phyloP scores from a whole-genome alignment of 1,140 invertebrate species.

The Brevipalpus yothersi region DNA sequence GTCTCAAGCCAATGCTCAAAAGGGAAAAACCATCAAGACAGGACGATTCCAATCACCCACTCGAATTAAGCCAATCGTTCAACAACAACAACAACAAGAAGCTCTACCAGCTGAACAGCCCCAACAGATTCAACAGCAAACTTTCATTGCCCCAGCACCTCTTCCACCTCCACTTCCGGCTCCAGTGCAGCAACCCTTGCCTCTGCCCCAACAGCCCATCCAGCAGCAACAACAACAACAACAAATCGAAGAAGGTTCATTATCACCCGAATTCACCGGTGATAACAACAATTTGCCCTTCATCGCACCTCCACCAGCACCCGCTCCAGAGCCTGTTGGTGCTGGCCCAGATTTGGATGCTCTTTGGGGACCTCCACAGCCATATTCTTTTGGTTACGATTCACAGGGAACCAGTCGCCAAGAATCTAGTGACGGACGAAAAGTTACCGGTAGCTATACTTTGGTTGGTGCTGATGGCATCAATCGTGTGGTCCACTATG shows the following conservation, averaged over 20 bases:
- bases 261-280: not conserved
- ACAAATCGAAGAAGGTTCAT: not conserved
- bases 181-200: no score
- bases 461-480: constrained; percentile 5
- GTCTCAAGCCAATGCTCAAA: no score
- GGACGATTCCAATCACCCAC: no score
- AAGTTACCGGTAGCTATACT: constrained; percentile 8
- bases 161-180: no score
- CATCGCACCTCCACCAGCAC: not conserved
- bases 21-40: no score
- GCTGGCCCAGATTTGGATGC: not conserved
- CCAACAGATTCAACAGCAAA: no score
- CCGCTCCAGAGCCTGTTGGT: not conserved
- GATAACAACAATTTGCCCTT: not conserved
- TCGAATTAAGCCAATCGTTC: no score
- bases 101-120: no score
- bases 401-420: not conserved
- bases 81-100: no score
- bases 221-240: not conserved
- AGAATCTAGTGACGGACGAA: constrained; percentile 4
- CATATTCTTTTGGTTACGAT: not conserved
- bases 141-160: no score
- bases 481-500: constrained; percentile 8
- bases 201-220: no score
- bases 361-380: not conserved